Evolutionary conservation across 2,888 invertebrate species (phyloP).

Genomic region (Lasioglossum calceatum): DNA sequence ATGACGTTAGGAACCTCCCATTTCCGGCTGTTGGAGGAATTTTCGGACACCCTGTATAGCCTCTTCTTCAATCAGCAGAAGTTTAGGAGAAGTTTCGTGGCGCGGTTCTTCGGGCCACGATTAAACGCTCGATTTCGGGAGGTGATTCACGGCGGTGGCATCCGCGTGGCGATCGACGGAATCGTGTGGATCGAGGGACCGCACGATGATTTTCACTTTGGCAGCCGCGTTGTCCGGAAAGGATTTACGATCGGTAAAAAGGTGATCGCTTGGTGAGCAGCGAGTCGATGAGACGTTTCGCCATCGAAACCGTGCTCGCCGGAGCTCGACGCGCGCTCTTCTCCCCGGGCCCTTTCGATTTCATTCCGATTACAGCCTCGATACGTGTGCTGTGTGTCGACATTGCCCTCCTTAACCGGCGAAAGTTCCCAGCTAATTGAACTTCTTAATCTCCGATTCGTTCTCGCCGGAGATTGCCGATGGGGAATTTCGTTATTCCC

Average conservation of each 20-base stretch:
- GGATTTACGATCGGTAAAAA: slow-evolving; percentile 68
- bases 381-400: slow-evolving; percentile 54
- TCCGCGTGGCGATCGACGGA: slow-evolving; percentile 9
- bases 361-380: slow-evolving; percentile 63
- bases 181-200: slow-evolving; percentile 33
- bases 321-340: slow-evolving; percentile 42
- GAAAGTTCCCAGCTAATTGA: slow-evolving; percentile 60
- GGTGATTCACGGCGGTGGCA: slow-evolving; percentile 56
- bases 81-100: slow-evolving; percentile 9
- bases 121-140: slow-evolving; percentile 11
- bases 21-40: too few species aligned
- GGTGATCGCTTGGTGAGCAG: slow-evolving; percentile 21
- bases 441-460: slow-evolving; percentile 48
- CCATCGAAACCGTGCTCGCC: slow-evolving; percentile 52
- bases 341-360: slow-evolving; percentile 67
- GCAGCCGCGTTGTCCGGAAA: slow-evolving; percentile 56
- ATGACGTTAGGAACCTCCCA: too few species aligned
- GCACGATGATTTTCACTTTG: slow-evolving; percentile 59
- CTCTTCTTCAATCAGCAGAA: too few species aligned
- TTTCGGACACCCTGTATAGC: too few species aligned
- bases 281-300: slow-evolving; percentile 53
- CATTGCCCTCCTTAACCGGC: slow-evolving; percentile 65
- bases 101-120: not conserved
- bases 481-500: slow-evolving; percentile 7
- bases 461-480: slow-evolving; percentile 5